Evolutionary conservation across 2,797 vertebrate species (phyloP).

Genomic region (Eulemur albifrons): DNA sequence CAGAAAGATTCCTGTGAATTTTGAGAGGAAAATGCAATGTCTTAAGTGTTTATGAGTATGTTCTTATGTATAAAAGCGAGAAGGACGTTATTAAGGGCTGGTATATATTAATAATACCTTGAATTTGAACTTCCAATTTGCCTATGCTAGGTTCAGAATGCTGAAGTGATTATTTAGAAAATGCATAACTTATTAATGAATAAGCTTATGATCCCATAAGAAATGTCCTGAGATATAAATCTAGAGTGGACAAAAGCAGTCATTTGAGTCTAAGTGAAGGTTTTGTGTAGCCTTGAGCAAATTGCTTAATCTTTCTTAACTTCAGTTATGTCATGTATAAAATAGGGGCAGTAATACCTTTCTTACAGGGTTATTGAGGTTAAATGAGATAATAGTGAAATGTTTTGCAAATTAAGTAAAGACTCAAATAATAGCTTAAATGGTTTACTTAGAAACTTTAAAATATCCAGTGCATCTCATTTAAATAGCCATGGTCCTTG

Average conservation of each 20-base stretch:
- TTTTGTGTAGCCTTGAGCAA: neutral
- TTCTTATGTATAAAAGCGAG: neutral
- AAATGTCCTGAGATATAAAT: neutral
- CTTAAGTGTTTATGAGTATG: neutral
- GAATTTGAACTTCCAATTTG: neutral
- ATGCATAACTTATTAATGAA: neutral
- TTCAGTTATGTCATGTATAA: conserved; percentile 7
- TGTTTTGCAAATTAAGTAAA: neutral
- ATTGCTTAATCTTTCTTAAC: neutral
- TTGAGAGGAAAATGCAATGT: neutral
- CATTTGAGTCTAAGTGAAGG: neutral
- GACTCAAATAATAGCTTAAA: neutral
- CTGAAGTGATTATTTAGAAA: conserved; percentile 20
- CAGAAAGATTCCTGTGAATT: neutral
- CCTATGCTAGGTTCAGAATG: neutral
- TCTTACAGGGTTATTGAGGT: neutral
- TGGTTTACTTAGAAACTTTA: neutral
- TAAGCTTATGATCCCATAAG: neutral
- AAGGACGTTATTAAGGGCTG: neutral
- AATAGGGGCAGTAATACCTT: neutral
- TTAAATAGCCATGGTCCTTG: neutral
- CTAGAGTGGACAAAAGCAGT: conserved; percentile 2
- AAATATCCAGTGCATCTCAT: neutral
- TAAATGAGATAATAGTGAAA: conserved; percentile 7
- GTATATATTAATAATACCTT: neutral